A percentile compares a stretch with the other conserved stretches of the same genome.
Evolutionary conservation across 2,113 vertebrate species (phyloP).

Genomic region (Scytalopus superciliaris): DNA sequence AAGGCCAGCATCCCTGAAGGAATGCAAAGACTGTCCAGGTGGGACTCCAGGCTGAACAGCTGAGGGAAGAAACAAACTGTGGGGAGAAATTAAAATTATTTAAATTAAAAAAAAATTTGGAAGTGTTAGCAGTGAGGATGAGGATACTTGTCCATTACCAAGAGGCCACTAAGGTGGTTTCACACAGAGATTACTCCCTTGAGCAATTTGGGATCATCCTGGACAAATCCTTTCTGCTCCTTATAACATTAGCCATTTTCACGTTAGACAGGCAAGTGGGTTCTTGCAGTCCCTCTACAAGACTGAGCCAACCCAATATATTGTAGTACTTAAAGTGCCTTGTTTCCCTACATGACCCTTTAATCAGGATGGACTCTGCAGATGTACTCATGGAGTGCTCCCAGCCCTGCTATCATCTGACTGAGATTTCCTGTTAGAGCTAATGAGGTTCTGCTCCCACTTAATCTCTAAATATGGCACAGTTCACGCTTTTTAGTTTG

Average conservation of each 20-base stretch:
- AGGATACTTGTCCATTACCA: neutral
- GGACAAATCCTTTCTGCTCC: neutral
- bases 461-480: slow-evolving; percentile 55
- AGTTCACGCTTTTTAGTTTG: slow-evolving; percentile 47
- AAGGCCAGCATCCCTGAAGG: neutral
- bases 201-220: neutral
- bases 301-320: neutral
- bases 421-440: slow-evolving; percentile 31
- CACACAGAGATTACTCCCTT: neutral
- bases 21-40: accelerated
- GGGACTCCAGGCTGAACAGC: accelerated
- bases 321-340: neutral
- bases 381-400: neutral
- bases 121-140: neutral
- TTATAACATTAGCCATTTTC: neutral
- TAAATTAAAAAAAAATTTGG: neutral
- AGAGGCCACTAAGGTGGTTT: neutral
- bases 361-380: neutral
- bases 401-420: neutral
- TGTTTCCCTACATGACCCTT: neutral
- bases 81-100: neutral
- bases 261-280: neutral
- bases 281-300: neutral
- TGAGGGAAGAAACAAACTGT: neutral
- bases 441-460: slow-evolving; percentile 56